Percentiles rank a stretch among this genome's conserved stretches.
phyloP scores from a whole-genome alignment of 2,888 invertebrate genomes.

The Drosophila anomalata region DNA sequence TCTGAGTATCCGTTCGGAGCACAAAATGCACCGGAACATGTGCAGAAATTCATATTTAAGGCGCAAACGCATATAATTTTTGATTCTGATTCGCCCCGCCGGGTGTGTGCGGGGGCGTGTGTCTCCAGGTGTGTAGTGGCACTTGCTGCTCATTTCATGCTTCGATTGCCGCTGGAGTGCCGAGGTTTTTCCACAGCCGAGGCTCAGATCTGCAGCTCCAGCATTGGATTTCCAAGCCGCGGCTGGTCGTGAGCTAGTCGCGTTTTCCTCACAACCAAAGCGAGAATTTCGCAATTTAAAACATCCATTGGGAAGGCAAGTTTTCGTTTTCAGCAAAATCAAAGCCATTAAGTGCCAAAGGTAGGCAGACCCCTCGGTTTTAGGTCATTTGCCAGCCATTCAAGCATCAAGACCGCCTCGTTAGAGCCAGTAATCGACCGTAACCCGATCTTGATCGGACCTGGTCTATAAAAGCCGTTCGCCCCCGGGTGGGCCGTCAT shows the following conservation, averaged over 20 bases:
- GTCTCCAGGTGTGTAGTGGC: constrained; percentile 68
- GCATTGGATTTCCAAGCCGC: constrained; percentile 8
- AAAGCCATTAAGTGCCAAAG: background rate
- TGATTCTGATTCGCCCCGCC: constrained; percentile 31
- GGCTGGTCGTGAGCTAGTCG: background rate
- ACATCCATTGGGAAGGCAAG: too few species aligned
- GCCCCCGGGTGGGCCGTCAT: background rate
- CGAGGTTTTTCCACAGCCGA: constrained; percentile 58
- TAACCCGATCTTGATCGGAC: constrained; percentile 36
- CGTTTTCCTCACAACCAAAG: background rate
- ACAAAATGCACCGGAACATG: constrained; percentile 14
- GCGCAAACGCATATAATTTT: constrained; percentile 46
- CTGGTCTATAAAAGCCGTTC: constrained; percentile 10
- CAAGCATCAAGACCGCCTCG: constrained; percentile 17
- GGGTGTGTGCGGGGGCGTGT: constrained; percentile 21
- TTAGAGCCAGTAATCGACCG: constrained; percentile 56
- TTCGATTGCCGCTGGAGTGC: constrained; percentile 73
- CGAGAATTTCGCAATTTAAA: background rate
- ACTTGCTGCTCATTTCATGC: constrained; percentile 81
- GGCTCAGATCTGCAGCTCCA: constrained; percentile 33
- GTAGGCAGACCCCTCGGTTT: background rate
- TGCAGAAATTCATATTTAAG: constrained; percentile 36
- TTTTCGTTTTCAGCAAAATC: background rate
- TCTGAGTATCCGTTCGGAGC: constrained; percentile 19
- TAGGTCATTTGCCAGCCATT: constrained; percentile 53